These are phyloP conservation scores for Eurystomus glaucurus DNA, from an alignment of 2,797 vertebrate species.

Conservation along the genomic window DNA sequence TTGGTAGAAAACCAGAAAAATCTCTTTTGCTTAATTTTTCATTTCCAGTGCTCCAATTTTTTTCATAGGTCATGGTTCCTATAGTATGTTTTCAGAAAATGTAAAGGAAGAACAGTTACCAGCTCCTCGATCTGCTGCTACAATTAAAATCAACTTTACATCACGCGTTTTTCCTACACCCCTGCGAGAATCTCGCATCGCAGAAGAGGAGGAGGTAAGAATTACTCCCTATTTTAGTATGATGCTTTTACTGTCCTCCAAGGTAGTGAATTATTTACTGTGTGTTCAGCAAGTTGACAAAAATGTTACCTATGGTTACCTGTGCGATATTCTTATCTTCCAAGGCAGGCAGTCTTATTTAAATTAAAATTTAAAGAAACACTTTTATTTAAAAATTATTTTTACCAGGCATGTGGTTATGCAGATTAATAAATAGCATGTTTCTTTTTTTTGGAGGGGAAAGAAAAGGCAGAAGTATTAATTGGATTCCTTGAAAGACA, in stretches of 20 bases:
- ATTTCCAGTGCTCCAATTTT: background rate
- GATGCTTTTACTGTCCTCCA: background rate
- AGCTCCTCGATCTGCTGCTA: constrained; percentile 85
- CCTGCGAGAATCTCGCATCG: constrained; percentile 90
- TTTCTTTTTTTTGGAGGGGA: background rate
- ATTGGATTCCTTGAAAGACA: background rate
- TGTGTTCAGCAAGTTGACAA: background rate
- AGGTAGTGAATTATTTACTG: background rate
- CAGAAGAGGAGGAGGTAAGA: constrained; percentile 93
- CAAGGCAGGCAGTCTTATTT: background rate
- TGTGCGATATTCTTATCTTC: background rate
- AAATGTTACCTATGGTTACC: background rate
- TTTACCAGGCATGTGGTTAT: background rate
- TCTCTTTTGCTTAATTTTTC: background rate
- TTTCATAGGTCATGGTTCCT: constrained; percentile 59
- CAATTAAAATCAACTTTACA: constrained; percentile 90
- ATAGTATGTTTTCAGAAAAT: constrained; percentile 80
- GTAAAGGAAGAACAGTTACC: constrained; percentile 79
- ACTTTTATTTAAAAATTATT: background rate
- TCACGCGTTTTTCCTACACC: constrained; percentile 93
- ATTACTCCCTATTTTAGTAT: background rate
- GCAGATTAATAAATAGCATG: background rate
- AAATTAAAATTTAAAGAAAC: background rate
- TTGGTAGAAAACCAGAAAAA: background rate
- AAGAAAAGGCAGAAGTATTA: background rate